A percentile compares a stretch with the other conserved stretches of the same genome.
Evolutionary conservation across 2,113 vertebrate species (phyloP).

Genomic region (Opisthocomus hoazin): DNA sequence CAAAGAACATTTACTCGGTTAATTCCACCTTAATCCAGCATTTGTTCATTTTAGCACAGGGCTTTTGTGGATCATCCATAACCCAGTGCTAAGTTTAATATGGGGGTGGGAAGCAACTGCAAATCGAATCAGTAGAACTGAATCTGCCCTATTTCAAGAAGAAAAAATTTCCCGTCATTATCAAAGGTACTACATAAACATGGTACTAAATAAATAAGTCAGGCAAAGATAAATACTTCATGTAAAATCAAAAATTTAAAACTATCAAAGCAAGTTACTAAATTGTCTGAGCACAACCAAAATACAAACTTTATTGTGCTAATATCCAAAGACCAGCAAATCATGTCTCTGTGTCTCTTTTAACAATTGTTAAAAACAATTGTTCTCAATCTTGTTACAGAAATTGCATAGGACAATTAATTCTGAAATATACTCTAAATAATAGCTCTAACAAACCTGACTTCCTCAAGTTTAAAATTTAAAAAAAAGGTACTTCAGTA

Average conservation of each 20-base stretch:
- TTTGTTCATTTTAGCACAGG: neutral
- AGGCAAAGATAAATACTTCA: neutral
- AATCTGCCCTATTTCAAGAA: neutral
- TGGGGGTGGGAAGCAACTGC: accelerated
- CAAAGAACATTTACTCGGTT: neutral
- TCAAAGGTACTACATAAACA: neutral
- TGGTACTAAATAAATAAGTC: neutral
- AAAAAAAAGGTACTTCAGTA: neutral
- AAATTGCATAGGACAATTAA: neutral
- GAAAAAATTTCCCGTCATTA: neutral
- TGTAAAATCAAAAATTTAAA: neutral
- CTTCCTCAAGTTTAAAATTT: neutral
- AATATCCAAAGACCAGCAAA: neutral
- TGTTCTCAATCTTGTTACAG: neutral
- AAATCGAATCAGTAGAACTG: neutral
- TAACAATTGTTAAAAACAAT: neutral
- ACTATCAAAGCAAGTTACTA: neutral
- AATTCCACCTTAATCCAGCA: neutral
- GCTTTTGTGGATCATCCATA: neutral
- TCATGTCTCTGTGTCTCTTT: neutral
- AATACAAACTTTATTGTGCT: neutral
- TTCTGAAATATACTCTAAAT: neutral
- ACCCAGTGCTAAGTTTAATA: neutral
- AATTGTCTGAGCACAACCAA: neutral
- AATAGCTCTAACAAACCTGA: neutral